A percentile compares a stretch with the other conserved stretches of the same genome.
Evolutionary conservation across 2,888 invertebrate species (phyloP).

Genomic region (Drosophila affinis): DNA sequence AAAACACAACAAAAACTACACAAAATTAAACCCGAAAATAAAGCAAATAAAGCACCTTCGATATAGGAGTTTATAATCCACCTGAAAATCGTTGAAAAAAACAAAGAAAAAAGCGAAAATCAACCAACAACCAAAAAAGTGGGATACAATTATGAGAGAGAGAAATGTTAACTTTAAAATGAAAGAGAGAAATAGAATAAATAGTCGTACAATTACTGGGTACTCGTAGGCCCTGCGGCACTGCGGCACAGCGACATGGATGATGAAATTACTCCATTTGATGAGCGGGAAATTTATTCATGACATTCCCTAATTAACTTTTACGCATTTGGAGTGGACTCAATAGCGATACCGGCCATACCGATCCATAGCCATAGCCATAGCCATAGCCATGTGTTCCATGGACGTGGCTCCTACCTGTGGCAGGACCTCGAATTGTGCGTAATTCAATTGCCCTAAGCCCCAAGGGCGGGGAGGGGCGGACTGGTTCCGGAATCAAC

Average conservation of each 20-base stretch:
- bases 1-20: background rate
- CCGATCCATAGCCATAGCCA: background rate
- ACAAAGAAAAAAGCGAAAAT: background rate
- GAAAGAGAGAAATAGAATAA: constrained; percentile 1
- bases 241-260: background rate
- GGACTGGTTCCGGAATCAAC: constrained; percentile 40
- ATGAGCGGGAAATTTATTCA: constrained; percentile 37
- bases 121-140: no score
- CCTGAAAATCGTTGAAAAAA: background rate
- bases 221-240: constrained; percentile 2
- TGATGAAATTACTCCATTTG: constrained; percentile 31
- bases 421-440: constrained; percentile 53
- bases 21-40: constrained; percentile 5
- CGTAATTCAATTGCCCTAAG: constrained; percentile 61
- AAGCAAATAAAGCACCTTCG: constrained; percentile 3
- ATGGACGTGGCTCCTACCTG: constrained; percentile 11
- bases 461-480: background rate
- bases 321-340: constrained; percentile 40
- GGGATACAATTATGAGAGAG: no score
- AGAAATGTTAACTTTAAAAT: constrained; percentile 4
- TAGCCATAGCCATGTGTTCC: constrained; percentile 17
- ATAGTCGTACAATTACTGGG: background rate
- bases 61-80: background rate
- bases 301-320: constrained; percentile 69
- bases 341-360: constrained; percentile 25